Base-by-base conservation (phyloP, 2,888 invertebrate species). In the Stenodera caucasica region DNA sequence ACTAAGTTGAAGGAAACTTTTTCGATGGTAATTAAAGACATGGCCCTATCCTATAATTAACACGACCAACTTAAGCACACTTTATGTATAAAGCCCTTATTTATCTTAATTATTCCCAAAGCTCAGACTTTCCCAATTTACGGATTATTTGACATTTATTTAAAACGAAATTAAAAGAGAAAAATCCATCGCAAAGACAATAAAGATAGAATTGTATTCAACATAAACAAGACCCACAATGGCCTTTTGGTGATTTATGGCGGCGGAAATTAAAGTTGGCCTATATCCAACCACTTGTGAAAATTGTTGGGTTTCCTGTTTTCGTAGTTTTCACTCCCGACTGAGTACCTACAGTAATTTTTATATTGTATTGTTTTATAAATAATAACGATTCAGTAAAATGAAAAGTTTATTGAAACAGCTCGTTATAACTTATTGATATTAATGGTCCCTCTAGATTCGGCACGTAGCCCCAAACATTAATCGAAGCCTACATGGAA, bases 401-500 rank as follows among this genome's bases (percentile, higher is more conserved):
- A 55, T 60, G 52, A 32, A 56, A 45, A 33, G 56, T 14, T 55
- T 29, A 33, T 51, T 59, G 55, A 49, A 60, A 60, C 49, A 35
- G 60, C 32, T 55, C 55, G 40, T 60, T 60, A 55, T 55, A 30
- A 2, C 49, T 60, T 60, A 60, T 60, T 61, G 61, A 63, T 63
- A 63, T 58, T 63, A 61, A 63, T 54, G 54, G 61, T 57, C 60
- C 60, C 61, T 37, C 21, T 45, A 30, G 61, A 60, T 52, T 35
- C 64, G n/a, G 53, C 64, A 64, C 61, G 58, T 64, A 58, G 58
- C 60, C 55, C 55, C 8, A 33, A 32, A 21, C 15, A 57, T 54
- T 64, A 64, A 61, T 64, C 63, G 52, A 58, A 30, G 57, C 51
- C 67, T n/a, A 64, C 57, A 60, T 62, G 62, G 63, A 67, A 65